Evolutionary conservation across 1,140 invertebrate species (phyloP).

Genomic region (Ceratosolen solmsi): DNA sequence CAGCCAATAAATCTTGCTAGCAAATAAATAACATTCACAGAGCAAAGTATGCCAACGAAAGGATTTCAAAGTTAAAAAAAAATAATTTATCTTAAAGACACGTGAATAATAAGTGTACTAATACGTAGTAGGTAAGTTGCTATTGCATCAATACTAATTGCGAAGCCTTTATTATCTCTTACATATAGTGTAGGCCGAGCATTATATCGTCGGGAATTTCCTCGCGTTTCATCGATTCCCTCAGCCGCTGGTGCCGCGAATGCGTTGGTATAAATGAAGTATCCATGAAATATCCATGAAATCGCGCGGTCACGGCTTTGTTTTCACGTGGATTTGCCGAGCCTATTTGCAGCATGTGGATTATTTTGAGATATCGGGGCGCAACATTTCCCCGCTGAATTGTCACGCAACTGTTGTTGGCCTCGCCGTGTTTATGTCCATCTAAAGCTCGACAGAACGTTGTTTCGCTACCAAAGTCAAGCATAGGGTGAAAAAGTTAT

Average conservation of each 20-base stretch:
- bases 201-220: not conserved
- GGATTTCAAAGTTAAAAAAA: no score
- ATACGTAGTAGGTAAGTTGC: no score
- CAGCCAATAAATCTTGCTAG: no score
- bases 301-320: slow-evolving; percentile 9
- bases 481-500: not conserved
- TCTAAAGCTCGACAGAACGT: not conserved
- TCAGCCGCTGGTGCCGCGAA: no score
- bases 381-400: not conserved
- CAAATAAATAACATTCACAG: no score
- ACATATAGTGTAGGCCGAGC: not conserved
- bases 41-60: no score
- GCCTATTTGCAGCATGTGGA: not conserved
- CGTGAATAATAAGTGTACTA: no score
- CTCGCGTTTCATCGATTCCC: not conserved
- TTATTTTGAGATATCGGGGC: slow-evolving; percentile 10
- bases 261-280: not conserved
- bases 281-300: slow-evolving; percentile 39
- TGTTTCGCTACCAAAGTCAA: not conserved
- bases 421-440: not conserved
- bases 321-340: slow-evolving; percentile 4
- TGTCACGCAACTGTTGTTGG: not conserved
- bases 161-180: not conserved
- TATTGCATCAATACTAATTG: no score
- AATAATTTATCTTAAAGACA: no score